Evolutionary conservation across 2,888 invertebrate species (phyloP).

Genomic region (Pseudococcus longispinus): DNA sequence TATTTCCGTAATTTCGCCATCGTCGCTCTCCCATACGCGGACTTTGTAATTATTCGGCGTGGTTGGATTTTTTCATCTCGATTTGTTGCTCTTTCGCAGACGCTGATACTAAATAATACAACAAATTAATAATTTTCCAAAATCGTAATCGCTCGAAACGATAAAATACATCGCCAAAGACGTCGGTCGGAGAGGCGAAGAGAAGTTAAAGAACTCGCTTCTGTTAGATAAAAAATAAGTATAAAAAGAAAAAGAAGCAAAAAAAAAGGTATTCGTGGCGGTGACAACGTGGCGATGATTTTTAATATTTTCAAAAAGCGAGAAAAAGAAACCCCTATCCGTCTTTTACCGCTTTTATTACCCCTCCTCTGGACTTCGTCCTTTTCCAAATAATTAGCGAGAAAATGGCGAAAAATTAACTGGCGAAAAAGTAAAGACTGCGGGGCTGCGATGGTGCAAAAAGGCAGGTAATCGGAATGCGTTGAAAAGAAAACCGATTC

Average conservation of each 20-base stretch:
- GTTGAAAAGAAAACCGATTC: neutral
- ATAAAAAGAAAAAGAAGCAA: neutral
- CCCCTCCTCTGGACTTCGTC: neutral
- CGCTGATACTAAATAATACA: neutral
- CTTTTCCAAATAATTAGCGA: neutral
- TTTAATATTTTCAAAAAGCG: neutral
- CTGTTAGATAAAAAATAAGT: neutral
- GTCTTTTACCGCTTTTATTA: neutral
- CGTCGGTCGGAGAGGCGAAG: neutral
- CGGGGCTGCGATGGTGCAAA: neutral
- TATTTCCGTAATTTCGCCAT: neutral
- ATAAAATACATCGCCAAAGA: neutral
- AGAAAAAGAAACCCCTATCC: neutral
- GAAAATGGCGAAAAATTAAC: neutral
- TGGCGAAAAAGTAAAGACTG: neutral
- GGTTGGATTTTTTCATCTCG: neutral
- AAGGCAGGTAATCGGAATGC: neutral
- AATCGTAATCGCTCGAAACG: neutral
- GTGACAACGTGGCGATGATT: neutral
- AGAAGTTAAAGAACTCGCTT: neutral
- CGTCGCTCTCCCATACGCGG: neutral
- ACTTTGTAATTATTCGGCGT: neutral
- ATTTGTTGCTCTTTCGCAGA: neutral
- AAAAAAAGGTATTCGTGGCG: neutral
- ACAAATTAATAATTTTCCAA: neutral